Percentiles rank a stretch among this genome's conserved stretches.
These are phyloP conservation scores for Procambarus clarkii DNA, from an alignment of 1,140 invertebrate genomes.

Conservation along the genomic window DNA sequence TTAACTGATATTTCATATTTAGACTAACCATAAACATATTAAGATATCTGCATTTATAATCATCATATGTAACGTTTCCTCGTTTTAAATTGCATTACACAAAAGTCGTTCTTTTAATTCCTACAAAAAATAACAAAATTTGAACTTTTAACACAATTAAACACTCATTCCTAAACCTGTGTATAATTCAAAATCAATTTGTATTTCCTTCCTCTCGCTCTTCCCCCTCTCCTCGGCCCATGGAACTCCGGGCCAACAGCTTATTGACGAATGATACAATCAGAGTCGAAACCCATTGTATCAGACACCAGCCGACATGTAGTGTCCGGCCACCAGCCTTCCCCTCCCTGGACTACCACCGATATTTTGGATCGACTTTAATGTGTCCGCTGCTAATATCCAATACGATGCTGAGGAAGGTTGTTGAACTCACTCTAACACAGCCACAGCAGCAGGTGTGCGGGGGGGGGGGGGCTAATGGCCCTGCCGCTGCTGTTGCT, in stretches of 20 bases:
- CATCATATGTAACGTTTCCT: conserved; percentile 17
- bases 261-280: neutral
- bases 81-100: conserved; percentile 45
- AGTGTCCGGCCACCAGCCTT: neutral
- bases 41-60: neutral
- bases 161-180: too few relatives aligned
- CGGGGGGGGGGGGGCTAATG: too few relatives aligned
- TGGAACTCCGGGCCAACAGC: neutral
- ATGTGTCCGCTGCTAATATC: neutral
- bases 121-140: too few relatives aligned
- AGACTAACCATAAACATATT: too few relatives aligned
- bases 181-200: too few relatives aligned
- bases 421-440: neutral
- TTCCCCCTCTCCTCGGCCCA: too few relatives aligned
- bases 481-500: neutral
- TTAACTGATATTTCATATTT: too few relatives aligned
- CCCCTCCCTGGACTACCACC: too few relatives aligned
- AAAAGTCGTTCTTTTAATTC: conserved; percentile 18
- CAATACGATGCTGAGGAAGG: neutral
- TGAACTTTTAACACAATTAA: too few relatives aligned
- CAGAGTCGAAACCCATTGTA: neutral
- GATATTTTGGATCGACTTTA: neutral
- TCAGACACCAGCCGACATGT: neutral
- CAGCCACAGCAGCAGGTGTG: neutral
- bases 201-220: too few relatives aligned